These are phyloP conservation scores for Montipora cactus DNA, from an alignment of 64 coral and sea anemone genomes.

Conservation along the genomic window DNA sequence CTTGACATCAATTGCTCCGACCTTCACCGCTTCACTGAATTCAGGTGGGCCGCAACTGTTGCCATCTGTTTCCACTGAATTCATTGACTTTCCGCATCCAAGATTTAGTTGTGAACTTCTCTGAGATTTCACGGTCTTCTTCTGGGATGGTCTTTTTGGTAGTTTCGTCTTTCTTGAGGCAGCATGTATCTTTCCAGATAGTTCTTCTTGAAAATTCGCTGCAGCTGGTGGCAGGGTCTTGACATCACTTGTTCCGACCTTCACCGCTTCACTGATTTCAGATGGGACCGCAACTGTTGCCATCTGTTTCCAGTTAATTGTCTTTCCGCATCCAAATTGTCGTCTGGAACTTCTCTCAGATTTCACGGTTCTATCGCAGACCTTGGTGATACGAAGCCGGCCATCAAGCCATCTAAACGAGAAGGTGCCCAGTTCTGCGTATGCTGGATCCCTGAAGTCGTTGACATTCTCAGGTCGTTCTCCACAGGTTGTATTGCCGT, in stretches of 20 bases:
- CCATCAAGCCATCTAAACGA: constrained; percentile 4
- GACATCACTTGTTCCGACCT: constrained; percentile 54
- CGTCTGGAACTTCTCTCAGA: not conserved
- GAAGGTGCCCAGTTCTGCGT: constrained; percentile 21
- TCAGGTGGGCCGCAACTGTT: constrained; percentile 37
- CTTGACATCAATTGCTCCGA: constrained; percentile 46
- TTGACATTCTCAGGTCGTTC: not conserved
- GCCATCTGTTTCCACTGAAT: constrained; percentile 18
- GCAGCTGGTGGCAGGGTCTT: constrained; percentile 36
- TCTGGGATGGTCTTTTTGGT: too few relatives aligned
- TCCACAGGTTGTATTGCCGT: constrained; percentile 26
- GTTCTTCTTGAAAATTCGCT: not conserved
- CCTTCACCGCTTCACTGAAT: constrained; percentile 45
- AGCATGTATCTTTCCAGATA: not conserved
- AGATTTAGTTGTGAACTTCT: not conserved
- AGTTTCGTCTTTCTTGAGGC: not conserved
- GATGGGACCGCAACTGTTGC: constrained; percentile 44
- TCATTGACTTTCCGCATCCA: constrained; percentile 25
- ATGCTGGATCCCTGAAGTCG: constrained; percentile 31
- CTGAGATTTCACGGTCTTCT: not conserved
- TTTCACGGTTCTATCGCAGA: not conserved
- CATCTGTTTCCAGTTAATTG: constrained; percentile 23
- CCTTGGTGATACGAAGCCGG: not conserved
- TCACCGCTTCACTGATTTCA: constrained; percentile 49
- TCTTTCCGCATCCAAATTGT: not conserved